phyloP scores from a whole-genome alignment of 2,113 vertebrate species.

The Notothenia rossii region DNA sequence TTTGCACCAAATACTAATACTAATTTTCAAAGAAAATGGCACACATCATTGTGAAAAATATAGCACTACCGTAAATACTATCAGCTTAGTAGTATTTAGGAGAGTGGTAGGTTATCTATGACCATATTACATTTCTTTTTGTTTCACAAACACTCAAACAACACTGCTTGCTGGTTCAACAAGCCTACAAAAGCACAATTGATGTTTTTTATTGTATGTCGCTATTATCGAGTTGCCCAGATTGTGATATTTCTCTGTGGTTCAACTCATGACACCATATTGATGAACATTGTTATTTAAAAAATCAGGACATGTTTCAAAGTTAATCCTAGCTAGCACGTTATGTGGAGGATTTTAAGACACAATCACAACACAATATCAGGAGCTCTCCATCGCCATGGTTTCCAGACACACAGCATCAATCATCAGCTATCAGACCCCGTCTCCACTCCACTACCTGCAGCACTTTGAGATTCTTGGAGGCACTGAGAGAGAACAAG shows the following conservation, averaged over 20 bases:
- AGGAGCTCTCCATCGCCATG: slow-evolving; percentile 29
- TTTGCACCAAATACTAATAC: too few relatives aligned
- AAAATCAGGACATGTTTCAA: background rate
- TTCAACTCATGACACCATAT: background rate
- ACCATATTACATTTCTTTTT: too few relatives aligned
- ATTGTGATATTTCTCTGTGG: background rate
- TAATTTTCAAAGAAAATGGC: too few relatives aligned
- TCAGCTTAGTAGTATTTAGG: too few relatives aligned
- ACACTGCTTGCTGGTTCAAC: too few relatives aligned
- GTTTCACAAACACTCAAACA: too few relatives aligned
- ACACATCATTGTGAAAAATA: too few relatives aligned
- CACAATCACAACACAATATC: slow-evolving; percentile 13
- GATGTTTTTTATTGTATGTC: too few relatives aligned
- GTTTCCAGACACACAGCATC: slow-evolving; percentile 32
- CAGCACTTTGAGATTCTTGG: background rate
- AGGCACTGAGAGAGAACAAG: background rate
- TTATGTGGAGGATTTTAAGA: background rate
- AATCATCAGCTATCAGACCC: slow-evolving; percentile 36
- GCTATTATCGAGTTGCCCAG: too few relatives aligned
- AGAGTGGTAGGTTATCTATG: too few relatives aligned
- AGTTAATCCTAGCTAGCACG: background rate
- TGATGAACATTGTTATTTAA: background rate
- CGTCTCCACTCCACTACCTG: background rate
- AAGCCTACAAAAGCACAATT: too few relatives aligned
- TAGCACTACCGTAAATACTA: too few relatives aligned